A percentile compares a stretch with the other conserved stretches of the same genome.
Evolutionary conservation across 2,797 vertebrate species (phyloP).

Genomic region (Telmatherina bonti): DNA sequence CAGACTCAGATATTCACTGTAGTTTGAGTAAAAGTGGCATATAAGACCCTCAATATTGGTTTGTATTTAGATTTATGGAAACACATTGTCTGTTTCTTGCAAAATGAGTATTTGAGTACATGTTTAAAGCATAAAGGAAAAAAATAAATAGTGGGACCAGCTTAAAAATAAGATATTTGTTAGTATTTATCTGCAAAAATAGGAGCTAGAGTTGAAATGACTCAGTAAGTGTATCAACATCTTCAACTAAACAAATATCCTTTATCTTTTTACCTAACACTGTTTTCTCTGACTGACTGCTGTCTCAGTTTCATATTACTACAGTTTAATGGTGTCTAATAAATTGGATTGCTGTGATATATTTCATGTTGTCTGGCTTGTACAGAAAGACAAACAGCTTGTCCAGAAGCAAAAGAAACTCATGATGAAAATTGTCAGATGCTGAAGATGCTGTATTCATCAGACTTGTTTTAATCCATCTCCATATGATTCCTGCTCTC

Average conservation of each 20-base stretch:
- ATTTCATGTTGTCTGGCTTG: constrained; percentile 85
- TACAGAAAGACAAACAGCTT: constrained; percentile 89
- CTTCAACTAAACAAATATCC: constrained; percentile 1
- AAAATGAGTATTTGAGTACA: constrained; percentile 7
- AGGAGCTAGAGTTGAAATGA: no score
- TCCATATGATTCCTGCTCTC: constrained; percentile 88
- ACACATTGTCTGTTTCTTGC: neutral
- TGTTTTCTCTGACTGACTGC: constrained; percentile 24
- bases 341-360: constrained; percentile 49
- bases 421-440: constrained; percentile 71
- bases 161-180: constrained; percentile 4
- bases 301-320: constrained; percentile 35
- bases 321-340: constrained; percentile 45
- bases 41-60: constrained; percentile 1
- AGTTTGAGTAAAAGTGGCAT: constrained; percentile 14
- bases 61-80: neutral
- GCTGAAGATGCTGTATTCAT: constrained; percentile 88
- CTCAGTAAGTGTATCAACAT: neutral
- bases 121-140: constrained; percentile 4
- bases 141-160: neutral
- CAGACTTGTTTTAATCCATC: constrained; percentile 93
- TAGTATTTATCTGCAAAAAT: constrained; percentile 1
- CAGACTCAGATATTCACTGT: constrained; percentile 5
- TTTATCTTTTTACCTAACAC: constrained; percentile 9
- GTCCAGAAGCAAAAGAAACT: constrained; percentile 94